Evolutionary conservation across 2,113 vertebrate species (phyloP), one percentile per base, ranked within the genome.

Genomic region (Mormyrus iriodes): DNA sequence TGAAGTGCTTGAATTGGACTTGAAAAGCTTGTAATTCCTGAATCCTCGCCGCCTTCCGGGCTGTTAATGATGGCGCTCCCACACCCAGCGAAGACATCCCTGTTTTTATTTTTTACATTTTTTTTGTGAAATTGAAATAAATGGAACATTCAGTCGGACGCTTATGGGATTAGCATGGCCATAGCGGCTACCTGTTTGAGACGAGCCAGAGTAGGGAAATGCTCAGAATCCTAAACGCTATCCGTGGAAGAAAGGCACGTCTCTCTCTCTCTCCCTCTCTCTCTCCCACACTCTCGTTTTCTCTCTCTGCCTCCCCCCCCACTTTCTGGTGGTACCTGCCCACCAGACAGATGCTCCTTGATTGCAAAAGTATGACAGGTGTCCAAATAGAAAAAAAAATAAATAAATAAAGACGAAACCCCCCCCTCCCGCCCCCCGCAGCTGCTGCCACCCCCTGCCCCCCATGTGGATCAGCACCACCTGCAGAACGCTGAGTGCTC

Each of bases 1-100:
- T 91, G 91, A 93, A 92, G 91, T 92, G 90, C 76, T 83, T 52
- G 90, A 91, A 69, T 52, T 90, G 89, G 61, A 90, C 92, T 91
- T 91, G 89, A 91, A 93, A 90, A 93, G 90, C 88, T 82, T 83
- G 87, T 90, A 88, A 93, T 92, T 92, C 90, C 58, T 87, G 65
- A 91, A 91, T 89, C 88, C 90, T 90, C 89, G 58, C 82, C 13
- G 61, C 88, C 87, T 88, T 53, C 86, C 88, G 89, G 90, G 88
- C 90, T 58, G 90, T 86, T 91, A 91, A 93, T 91, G 91, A 92
- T 76, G 86, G 86, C 85, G 88, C 89, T 90, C 55, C 53, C 44
- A 55, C 76, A 31, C n/a, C 15, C 17, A 51, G n/a, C 90, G 55
- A 24, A 21, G 8, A 82, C 83, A 89, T 4, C 61, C 84, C 82